Evolutionary conservation across 2,888 invertebrate genomes (phyloP).

Genomic region (Agrilus mali): DNA sequence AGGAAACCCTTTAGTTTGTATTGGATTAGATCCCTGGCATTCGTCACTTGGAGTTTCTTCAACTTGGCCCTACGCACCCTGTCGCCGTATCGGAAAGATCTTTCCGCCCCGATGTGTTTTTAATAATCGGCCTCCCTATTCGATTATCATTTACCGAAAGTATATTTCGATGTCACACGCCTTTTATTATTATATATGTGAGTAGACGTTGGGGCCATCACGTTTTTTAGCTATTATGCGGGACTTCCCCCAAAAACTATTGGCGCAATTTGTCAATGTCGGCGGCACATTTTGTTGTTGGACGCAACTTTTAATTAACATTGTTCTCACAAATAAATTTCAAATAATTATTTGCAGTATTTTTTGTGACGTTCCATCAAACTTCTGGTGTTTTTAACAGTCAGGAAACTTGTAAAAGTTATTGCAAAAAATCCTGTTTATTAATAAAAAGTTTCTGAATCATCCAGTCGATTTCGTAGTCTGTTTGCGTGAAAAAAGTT

Average conservation of each 20-base stretch:
- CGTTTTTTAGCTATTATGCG: constrained; percentile 14
- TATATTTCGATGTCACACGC: constrained; percentile 32
- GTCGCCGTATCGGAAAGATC: constrained; percentile 17
- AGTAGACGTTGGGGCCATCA: constrained; percentile 16
- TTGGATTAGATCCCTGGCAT: constrained; percentile 12
- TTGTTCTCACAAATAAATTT: no score
- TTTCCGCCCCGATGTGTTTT: constrained; percentile 24
- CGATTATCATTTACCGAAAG: constrained; percentile 28
- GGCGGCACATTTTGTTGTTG: no score
- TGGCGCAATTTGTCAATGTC: background rate
- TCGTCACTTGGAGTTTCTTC: constrained; percentile 15
- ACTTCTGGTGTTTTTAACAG: no score
- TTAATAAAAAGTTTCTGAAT: no score
- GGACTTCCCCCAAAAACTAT: constrained; percentile 10
- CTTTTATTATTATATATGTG: no score
- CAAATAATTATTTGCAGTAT: no score
- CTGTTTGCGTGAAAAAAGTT: no score
- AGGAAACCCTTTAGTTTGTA: constrained; percentile 16
- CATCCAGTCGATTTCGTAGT: no score
- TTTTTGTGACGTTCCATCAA: no score
- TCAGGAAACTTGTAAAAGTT: no score
- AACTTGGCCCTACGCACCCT: constrained; percentile 6
- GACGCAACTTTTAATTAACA: no score
- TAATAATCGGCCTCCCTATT: constrained; percentile 24
- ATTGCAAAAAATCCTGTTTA: no score